phyloP scores from a whole-genome alignment of 1,140 invertebrate species.

The Sarcophaga bullata region DNA sequence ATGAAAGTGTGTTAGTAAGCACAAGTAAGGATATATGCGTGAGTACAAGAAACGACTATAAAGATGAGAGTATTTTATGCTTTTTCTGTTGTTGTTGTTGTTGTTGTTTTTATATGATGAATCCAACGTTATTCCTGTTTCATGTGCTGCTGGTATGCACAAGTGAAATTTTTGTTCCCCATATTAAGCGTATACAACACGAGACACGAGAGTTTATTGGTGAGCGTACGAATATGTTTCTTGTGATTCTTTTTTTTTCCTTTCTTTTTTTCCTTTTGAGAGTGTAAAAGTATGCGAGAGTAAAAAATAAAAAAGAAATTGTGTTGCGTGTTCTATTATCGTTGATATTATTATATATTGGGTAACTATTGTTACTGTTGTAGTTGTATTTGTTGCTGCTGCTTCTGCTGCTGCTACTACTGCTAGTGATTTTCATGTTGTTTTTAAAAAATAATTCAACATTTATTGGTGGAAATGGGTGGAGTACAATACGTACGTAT shows the following conservation, averaged over 20 bases:
- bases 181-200: too few species aligned
- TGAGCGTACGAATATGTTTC: too few species aligned
- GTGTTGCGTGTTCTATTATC: conserved; percentile 5
- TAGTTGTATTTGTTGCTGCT: neutral
- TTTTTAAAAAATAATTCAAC: neutral
- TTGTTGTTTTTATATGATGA: neutral
- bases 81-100: conserved; percentile 9
- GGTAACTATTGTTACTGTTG: neutral
- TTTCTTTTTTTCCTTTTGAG: too few species aligned
- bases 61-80: neutral
- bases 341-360: neutral
- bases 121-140: neutral
- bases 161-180: too few species aligned
- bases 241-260: too few species aligned
- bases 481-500: too few species aligned
- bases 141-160: neutral
- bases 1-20: too few species aligned
- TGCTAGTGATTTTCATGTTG: neutral
- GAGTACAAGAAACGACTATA: neutral
- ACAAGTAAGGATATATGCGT: neutral
- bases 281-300: neutral
- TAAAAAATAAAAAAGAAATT: neutral
- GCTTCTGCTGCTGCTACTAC: neutral
- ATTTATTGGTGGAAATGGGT: neutral
- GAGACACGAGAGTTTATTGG: too few species aligned